Conservation (phyloP, 1,140 invertebrate species). For the Drosophila varians region DNA sequence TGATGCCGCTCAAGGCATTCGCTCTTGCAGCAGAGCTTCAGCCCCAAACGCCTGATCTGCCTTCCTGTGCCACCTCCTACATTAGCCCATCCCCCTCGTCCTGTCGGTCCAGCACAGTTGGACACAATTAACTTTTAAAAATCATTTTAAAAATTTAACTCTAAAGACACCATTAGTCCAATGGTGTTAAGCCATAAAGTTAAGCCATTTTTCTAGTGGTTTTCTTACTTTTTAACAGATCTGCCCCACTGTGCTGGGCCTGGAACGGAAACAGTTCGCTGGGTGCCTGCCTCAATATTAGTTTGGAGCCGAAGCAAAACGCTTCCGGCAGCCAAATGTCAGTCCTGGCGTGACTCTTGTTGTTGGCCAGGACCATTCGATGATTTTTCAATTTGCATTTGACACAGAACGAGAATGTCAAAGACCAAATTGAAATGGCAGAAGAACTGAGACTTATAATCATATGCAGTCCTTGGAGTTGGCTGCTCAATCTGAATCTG, state of each 20-base stretch:
- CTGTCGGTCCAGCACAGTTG: neutral
- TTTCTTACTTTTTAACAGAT: neutral
- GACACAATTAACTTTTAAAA: neutral
- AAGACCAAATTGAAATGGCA: conserved; percentile 78
- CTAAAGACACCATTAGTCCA: neutral
- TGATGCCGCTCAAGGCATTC: conserved; percentile 44
- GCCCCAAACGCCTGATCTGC: neutral
- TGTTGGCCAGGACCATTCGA: conserved; percentile 58
- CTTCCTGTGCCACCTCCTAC: neutral
- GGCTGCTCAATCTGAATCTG: conserved; percentile 14
- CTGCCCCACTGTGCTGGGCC: conserved; percentile 11
- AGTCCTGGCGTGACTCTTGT: conserved; percentile 17
- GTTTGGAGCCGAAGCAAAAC: conserved; percentile 73
- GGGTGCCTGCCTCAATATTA: conserved; percentile 68
- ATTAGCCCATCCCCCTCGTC: neutral
- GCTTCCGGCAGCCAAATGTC: conserved; percentile 72
- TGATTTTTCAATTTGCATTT: conserved; percentile 81
- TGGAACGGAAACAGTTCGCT: conserved; percentile 58
- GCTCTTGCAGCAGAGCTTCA: conserved; percentile 1
- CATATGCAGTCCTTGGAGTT: conserved; percentile 53
- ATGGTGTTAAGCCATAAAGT: neutral
- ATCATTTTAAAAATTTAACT: neutral
- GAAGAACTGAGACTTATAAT: conserved; percentile 65
- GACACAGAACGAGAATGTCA: conserved; percentile 72
- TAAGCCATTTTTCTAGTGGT: no score